Conservation (phyloP, 2,113 vertebrate genomes). For the Bubo blakistoni region DNA sequence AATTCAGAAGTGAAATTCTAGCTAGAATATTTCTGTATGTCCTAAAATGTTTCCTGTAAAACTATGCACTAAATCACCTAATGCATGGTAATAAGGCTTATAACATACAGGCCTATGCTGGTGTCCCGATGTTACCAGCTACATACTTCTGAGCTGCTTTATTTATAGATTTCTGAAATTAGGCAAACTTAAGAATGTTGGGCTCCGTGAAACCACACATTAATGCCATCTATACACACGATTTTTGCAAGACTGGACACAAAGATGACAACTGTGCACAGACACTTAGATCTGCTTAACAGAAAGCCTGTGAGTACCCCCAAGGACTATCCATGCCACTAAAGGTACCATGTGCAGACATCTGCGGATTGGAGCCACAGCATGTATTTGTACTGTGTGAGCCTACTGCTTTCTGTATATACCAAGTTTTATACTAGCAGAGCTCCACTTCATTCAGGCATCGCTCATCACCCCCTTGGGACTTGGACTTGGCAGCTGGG, state of each 20-base stretch:
- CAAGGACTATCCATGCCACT: not conserved
- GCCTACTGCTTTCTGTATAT: not conserved
- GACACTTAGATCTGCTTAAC: not conserved
- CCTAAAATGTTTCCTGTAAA: not conserved
- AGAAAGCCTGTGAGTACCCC: not conserved
- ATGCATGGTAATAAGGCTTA: not conserved
- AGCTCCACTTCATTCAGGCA: not conserved
- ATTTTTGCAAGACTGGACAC: not conserved
- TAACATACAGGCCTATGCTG: not conserved
- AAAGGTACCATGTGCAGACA: not conserved
- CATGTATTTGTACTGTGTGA: not conserved
- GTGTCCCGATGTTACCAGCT: not conserved
- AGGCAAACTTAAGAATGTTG: not conserved
- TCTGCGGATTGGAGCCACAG: not conserved
- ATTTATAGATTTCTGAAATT: not conserved
- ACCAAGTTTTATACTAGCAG: not conserved
- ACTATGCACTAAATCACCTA: not conserved
- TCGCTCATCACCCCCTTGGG: accelerated
- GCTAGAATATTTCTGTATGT: not conserved
- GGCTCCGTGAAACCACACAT: not conserved
- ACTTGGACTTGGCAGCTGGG: not conserved
- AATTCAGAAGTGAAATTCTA: not conserved
- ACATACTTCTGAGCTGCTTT: not conserved
- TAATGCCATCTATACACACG: accelerated
- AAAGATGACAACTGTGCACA: not conserved